These are phyloP conservation scores for Sclerodermus sp. DNA, from an alignment of 2,888 invertebrate species.

Conservation along the genomic window DNA sequence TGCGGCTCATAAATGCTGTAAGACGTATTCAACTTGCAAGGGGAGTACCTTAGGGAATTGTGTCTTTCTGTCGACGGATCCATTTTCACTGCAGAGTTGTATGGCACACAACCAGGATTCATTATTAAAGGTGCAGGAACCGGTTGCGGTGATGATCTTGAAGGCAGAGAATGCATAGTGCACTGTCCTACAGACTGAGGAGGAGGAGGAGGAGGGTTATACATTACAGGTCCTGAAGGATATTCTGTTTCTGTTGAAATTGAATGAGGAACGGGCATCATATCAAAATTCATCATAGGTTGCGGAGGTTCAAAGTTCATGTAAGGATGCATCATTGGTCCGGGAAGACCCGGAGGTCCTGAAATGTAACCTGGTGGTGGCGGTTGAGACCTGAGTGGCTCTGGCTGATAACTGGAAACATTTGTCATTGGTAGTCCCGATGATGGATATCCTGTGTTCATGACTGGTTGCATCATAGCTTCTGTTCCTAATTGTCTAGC, in stretches of 20 bases:
- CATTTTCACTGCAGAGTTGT: too few species aligned
- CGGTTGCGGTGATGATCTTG: constrained; percentile 30
- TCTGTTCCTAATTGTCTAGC: constrained; percentile 47
- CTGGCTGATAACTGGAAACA: constrained; percentile 22
- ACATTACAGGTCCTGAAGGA: constrained; percentile 38
- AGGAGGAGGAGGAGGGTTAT: constrained; percentile 31
- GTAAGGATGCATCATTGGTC: constrained; percentile 24
- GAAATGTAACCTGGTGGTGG: constrained; percentile 3
- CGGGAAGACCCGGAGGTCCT: constrained; percentile 9
- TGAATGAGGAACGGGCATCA: constrained; percentile 25
- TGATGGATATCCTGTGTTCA: constrained; percentile 20
- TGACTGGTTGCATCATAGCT: constrained; percentile 21
- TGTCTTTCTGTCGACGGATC: too few species aligned
- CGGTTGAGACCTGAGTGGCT: constrained; percentile 13
- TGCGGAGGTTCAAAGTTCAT: constrained; percentile 32
- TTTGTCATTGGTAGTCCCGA: constrained; percentile 26
- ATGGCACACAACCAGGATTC: too few species aligned
- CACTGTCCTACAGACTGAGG: constrained; percentile 17
- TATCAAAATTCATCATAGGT: too few species aligned
- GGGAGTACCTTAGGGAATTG: too few species aligned
- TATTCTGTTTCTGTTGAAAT: constrained; percentile 33
- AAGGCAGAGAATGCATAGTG: constrained; percentile 19
- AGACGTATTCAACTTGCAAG: too few species aligned
- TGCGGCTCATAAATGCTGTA: constrained; percentile 27
- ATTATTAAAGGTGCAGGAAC: constrained; percentile 20